A percentile compares a stretch with the other conserved stretches of the same genome.
phyloP scores from a whole-genome alignment of 2,888 invertebrate genomes.

The Meandrusa payeni region DNA sequence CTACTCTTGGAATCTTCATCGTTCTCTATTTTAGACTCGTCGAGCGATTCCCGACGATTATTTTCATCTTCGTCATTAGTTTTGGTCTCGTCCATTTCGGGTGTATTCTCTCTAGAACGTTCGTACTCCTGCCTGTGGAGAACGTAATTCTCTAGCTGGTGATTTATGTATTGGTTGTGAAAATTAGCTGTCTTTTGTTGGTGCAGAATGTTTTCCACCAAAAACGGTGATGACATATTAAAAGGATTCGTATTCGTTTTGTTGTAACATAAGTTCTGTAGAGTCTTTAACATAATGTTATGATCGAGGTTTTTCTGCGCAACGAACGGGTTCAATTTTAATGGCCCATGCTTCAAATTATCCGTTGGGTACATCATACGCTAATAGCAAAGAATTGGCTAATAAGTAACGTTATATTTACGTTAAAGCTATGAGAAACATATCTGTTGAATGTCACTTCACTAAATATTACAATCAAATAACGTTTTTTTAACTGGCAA shows the following conservation, averaged over 20 bases:
- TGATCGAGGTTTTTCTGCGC: slow-evolving; percentile 55
- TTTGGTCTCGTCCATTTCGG: slow-evolving; percentile 59
- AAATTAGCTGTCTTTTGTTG: slow-evolving; percentile 75
- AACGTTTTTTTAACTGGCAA: slow-evolving; percentile 4
- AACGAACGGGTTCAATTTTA: slow-evolving; percentile 60
- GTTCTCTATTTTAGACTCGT: slow-evolving; percentile 49
- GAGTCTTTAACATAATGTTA: slow-evolving; percentile 75
- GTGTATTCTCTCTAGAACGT: slow-evolving; percentile 60
- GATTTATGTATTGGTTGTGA: slow-evolving; percentile 78
- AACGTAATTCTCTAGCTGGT: slow-evolving; percentile 69
- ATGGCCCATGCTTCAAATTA: slow-evolving; percentile 63
- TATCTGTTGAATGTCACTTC: slow-evolving; percentile 22
- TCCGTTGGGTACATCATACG: slow-evolving; percentile 73
- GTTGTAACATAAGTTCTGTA: slow-evolving; percentile 67
- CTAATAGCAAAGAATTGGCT: slow-evolving; percentile 32
- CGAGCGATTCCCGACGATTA: slow-evolving; percentile 41
- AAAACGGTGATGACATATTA: slow-evolving; percentile 81
- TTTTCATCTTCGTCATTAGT: slow-evolving; percentile 49
- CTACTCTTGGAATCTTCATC: slow-evolving; percentile 66
- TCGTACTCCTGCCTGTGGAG: slow-evolving; percentile 54
- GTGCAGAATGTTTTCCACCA: slow-evolving; percentile 82
- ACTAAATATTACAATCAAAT: slow-evolving; percentile 20
- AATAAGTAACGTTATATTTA: slow-evolving; percentile 10
- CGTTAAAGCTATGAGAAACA: slow-evolving; percentile 7
- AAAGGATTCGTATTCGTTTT: slow-evolving; percentile 54